Evolutionary conservation across 2,888 invertebrate genomes (phyloP), one percentile per base, ranked within the genome.

Genomic region (Plagiodera versicolora): DNA sequence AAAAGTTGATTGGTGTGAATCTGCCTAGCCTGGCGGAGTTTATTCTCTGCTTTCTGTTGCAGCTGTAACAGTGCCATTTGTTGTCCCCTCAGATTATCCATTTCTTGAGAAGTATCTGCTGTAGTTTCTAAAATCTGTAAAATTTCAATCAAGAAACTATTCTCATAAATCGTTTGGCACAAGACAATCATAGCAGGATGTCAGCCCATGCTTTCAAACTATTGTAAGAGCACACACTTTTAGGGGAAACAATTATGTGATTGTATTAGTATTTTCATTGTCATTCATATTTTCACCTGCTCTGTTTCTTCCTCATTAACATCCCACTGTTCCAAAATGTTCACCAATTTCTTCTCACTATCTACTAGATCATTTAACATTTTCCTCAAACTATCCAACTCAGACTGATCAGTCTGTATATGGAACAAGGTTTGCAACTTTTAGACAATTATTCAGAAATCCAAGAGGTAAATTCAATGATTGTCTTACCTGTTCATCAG

Each of bases 331-430:
- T 78, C 77, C 73, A 89, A 79, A 62, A 89, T 83, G 71, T 80
- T 82, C 72, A 84, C 82, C 68, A 89, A 81, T 78, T 89, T 89
- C 58, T 77, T 82, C 80, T 89, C 89, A 75, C 89, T 89, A 76
- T 89, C 89, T 79, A 84, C 84, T 68, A 89, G 82, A 79, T 88
- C 86, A 78, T 84, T 85, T 71, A 88, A 83, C 85, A 88, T 88
- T 79, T 83, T 83, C 72, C 84, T 81, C 69, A 89, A 81, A 75
- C 87, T 87, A 73, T 86, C 86, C 66, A 79, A 77, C 67, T 84
- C 84, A 47, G 61, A 63, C 50, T 68, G 64, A 62, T 72, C 68
- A 52, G 62, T 65, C 72, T 72, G 64, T 47, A 57, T 56, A 62
- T 44, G 63, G 30, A 56, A 65, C 60, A 65, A 64, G 56, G 11